A percentile compares a stretch with the other conserved stretches of the same genome.
Evolutionary conservation across 2,888 invertebrate genomes (phyloP).

Genomic region (Lasioglossum malachurum): DNA sequence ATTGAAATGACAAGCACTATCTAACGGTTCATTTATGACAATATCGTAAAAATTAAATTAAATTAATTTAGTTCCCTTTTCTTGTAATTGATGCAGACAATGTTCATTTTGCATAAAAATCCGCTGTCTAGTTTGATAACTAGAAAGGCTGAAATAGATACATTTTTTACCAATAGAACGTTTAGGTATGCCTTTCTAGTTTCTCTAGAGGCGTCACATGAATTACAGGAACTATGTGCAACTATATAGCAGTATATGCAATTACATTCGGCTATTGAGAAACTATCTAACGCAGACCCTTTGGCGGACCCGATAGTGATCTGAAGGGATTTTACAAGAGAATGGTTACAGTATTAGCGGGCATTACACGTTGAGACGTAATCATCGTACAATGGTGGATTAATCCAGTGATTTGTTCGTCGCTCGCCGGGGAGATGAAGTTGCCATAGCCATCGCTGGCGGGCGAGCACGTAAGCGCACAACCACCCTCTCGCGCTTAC

Average conservation of each 20-base stretch:
- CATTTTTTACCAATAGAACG: neutral
- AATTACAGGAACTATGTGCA: neutral
- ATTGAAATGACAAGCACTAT: no score
- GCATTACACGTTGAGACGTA: neutral
- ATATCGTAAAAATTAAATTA: no score
- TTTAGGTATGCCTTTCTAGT: neutral
- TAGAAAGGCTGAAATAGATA: neutral
- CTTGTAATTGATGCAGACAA: neutral
- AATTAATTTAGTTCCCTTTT: neutral
- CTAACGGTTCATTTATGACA: no score
- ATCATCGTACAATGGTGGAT: neutral
- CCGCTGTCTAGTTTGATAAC: neutral
- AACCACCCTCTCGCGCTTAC: constrained; percentile 23
- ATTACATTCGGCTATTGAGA: neutral
- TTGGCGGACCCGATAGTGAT: neutral
- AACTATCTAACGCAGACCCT: neutral
- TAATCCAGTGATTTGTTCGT: constrained; percentile 8
- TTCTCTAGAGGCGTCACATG: neutral
- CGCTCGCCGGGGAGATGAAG: neutral
- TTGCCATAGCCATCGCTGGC: constrained; percentile 21
- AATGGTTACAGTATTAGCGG: neutral
- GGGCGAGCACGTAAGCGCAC: constrained; percentile 7
- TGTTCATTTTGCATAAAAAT: neutral
- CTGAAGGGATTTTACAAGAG: neutral
- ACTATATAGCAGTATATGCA: neutral